Evolutionary conservation across 2,888 invertebrate genomes (phyloP), one percentile per base, ranked within the genome.

Genomic region (Cephus nigrinus): DNA sequence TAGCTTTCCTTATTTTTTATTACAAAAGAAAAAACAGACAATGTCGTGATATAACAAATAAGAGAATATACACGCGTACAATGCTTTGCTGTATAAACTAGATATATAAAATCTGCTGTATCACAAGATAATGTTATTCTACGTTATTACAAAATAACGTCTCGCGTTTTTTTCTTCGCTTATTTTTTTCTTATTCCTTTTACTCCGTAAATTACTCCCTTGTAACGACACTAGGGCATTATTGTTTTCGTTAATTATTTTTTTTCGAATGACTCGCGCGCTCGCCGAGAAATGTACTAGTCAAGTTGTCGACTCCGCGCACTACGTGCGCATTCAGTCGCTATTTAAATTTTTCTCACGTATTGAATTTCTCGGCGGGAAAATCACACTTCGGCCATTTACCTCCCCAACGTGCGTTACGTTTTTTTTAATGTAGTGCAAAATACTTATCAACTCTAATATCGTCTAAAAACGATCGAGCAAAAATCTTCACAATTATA

Each of bases 81-180:
- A 72, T 79, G 68, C 73, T 69, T 82, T 77, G 80, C 76, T 78
- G 80, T 84, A 82, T 78, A 83, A 86, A 84, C 86, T 81, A 85
- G 78, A 84, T 79, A 82, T 85, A 84, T 81, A 85, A 86, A 85
- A 86, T 83, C 81, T 83, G 76, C 80, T 74, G 79, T 86, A 86
- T 86, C 83, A 86, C 84, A 85, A 86, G 82, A 82, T 79, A 82
- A 78, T 76, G 76, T 78, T 81, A 71, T 32, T 74, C 78, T 69
- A 76, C 32, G 72, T 69, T 69, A 69, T 36, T 69, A 68, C 74
- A 79, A 79, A 69, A 76, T 74, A 80, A 81, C 69, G 73, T 68
- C 68, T 79, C 40, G 23, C 40, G 40, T 40, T 40, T 40, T 40
- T 75, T 15, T 23, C 33, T 74, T 40, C 15, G 4, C n/a, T 76